Evolutionary conservation across 2,113 vertebrate species (phyloP), one percentile per base, ranked within the genome.

Genomic region (Rhegmatorhina hoffmannsi): DNA sequence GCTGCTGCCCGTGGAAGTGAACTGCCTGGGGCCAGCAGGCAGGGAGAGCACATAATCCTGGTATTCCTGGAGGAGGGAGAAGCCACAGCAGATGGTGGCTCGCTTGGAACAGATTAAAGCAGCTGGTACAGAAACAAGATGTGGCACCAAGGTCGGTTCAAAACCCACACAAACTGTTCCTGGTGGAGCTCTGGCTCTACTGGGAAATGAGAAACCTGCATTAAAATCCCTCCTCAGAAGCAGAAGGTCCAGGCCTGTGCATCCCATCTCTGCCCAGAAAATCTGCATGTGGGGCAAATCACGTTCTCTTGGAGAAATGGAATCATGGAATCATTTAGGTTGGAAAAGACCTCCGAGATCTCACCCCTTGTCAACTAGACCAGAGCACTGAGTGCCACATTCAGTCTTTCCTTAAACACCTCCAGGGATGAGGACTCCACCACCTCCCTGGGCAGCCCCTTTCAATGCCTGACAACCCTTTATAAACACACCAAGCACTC

Each of bases 51-150:
- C 0, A 0, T 55, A 67, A 72, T 89, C 40, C 92, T 64, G n/a
- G 0, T 56, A 67, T 75, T 89, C 36, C 92, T 64, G 34, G 58
- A 84, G 55, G 40, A 83, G 82, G 52, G 64, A 87, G 67, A 91
- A 85, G 75, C 78, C 2, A 2, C 73, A 95, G 90, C 94, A 96
- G 90, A 80, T 92, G 92, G 70, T 28, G 36, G 46, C 75, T 90
- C 40, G 11, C 53, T 73, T 68, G 74, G 85, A 93, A 85, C 44
- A 64, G 84, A 72, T 72, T 56, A 75, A 82, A 95, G 90, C 66
- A 85, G 62, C 66, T 76, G 81, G 60, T 87, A 78, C 1, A 0
- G 81, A 92, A 82, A 87, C 73, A n/a, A 78, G 84, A 79, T 19
- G 34, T 70, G 33, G 78, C 82, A 76, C 59, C 1, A 1, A 92